phyloP scores from a whole-genome alignment of 2,113 vertebrate species.

The Thamnophis sirtalis region DNA sequence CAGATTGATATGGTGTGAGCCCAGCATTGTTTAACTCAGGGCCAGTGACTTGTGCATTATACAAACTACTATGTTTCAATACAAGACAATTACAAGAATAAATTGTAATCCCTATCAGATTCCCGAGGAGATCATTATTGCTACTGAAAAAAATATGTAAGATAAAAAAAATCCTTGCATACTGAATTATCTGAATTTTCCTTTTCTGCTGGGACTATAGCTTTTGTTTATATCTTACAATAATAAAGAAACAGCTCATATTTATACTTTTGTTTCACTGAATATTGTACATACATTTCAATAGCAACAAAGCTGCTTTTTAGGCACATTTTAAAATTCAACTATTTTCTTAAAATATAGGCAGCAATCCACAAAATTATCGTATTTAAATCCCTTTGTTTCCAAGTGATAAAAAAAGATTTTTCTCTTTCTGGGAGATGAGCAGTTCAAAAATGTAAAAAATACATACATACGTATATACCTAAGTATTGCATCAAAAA shows the following conservation, averaged over 20 bases:
- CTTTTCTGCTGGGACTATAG: neutral
- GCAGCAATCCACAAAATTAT: neutral
- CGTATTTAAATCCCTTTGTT: neutral
- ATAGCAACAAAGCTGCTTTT: neutral
- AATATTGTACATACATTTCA: neutral
- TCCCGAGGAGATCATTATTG: neutral
- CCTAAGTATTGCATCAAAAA: neutral
- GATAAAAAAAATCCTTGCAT: neutral
- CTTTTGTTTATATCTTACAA: neutral
- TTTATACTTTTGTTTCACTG: neutral
- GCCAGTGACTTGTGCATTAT: neutral
- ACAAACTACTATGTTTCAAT: neutral
- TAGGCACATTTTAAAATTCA: neutral
- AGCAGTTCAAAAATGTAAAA: neutral
- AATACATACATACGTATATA: neutral
- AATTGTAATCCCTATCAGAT: neutral
- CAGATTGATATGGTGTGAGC: neutral
- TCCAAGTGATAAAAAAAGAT: neutral
- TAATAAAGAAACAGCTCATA: neutral
- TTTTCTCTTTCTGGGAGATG: neutral
- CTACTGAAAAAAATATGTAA: neutral
- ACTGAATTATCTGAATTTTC: neutral
- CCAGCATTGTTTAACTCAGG: neutral
- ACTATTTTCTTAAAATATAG: neutral
- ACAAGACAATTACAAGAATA: neutral